Evolutionary conservation across 2,797 vertebrate genomes (phyloP), one percentile per base, ranked within the genome.

Genomic region (Tragopan temminckii): DNA sequence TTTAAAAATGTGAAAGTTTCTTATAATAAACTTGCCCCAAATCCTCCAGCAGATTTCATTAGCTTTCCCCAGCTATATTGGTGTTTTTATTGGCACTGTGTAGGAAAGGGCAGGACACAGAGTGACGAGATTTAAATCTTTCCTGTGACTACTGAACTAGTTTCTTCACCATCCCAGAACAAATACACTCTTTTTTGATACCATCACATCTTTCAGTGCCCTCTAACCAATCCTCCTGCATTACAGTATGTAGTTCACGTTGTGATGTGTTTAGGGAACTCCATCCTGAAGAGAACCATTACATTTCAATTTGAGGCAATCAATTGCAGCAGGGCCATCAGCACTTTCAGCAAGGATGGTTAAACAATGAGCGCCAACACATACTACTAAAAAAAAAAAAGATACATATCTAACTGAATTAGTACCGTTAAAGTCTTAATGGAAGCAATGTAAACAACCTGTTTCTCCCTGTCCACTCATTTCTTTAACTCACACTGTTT

Each of bases 281-380:
- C 35, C n/a, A 59, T 10, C 8, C 80, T 62, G 35, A 71, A 85
- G 14, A 83, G 16, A 91, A 94, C 67, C 35, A 72, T 19, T 66
- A 61, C 31, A 52, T 85, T 90, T 90, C 69, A 88, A 27, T 83
- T n/a, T 87, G 33, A 80, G 53, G 64, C 68, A 76, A 80, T 29
- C 63, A 91, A 80, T 71, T 24, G 57, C 23, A 84, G 57, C 21
- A 69, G 23, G 46, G 36, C 42, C 33, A 52, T 29, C 38, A 76
- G 68, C 6, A 78, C 7, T 36, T 90, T 74, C 66, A 93, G 46
- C 68, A 90, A 86, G 25, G 24, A 38, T 55, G 84, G 68, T 24
- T 81, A 68, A 53, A 89, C 42, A 88, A 74, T 2, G 8, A 76
- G 58, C 38, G 77, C 33, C 57, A 86, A 63, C 21, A 84, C 13